A percentile compares a stretch with the other conserved stretches of the same genome.
These are phyloP conservation scores for Syncerus caffer DNA, from an alignment of 2,797 vertebrate species.

Conservation along the genomic window DNA sequence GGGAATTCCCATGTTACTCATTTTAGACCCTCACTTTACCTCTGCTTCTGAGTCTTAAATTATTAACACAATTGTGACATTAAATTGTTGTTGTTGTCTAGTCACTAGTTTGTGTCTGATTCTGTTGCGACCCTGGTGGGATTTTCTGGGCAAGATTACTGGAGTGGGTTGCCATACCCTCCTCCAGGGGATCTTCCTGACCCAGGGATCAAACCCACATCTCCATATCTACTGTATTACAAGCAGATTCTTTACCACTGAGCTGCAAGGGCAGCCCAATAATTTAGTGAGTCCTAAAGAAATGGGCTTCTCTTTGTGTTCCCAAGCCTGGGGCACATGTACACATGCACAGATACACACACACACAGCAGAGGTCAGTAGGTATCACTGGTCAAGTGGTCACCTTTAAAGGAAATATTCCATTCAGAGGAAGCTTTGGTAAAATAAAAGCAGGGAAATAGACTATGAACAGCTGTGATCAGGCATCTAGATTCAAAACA, in stretches of 20 bases:
- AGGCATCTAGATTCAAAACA: not conserved
- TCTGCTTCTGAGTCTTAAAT: not conserved
- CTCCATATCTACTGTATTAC: not conserved
- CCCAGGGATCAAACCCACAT: not conserved
- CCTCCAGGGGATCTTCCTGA: not conserved
- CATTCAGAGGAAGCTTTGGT: not conserved
- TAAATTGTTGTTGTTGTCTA: not conserved
- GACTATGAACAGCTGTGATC: not conserved
- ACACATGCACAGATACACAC: fast-evolving
- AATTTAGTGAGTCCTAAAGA: not conserved
- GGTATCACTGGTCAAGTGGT: not conserved
- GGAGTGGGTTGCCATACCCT: not conserved
- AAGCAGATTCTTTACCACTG: not conserved
- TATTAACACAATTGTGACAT: not conserved
- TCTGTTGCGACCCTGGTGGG: not conserved
- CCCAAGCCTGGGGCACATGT: not conserved
- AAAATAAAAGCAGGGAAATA: not conserved
- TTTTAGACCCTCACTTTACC: not conserved
- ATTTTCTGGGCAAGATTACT: not conserved
- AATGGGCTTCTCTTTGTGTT: not conserved
- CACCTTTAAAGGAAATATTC: not conserved
- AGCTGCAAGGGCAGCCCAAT: not conserved
- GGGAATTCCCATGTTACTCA: not conserved
- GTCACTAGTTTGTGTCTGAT: not conserved
- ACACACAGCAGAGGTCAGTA: not conserved